A percentile compares a stretch with the other conserved stretches of the same genome.
phyloP scores from a whole-genome alignment of 2,797 vertebrate species.

The Ptychadena robeensis region DNA sequence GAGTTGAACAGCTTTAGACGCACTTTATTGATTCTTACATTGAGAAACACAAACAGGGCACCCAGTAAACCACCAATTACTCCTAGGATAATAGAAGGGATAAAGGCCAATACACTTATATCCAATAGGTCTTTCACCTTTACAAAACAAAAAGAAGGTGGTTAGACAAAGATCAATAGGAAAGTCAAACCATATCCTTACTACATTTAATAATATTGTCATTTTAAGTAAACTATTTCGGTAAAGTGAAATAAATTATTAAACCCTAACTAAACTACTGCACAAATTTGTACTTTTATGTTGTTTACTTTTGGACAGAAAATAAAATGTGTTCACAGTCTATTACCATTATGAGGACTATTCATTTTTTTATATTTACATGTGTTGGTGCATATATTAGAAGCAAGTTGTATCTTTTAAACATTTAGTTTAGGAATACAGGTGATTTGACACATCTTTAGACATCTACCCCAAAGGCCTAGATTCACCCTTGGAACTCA shows the following conservation, averaged over 20 bases:
- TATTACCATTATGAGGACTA: too few species aligned
- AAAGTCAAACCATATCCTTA: not conserved
- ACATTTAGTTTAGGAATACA: too few species aligned
- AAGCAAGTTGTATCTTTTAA: too few species aligned
- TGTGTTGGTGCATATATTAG: too few species aligned
- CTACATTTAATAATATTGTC: not conserved
- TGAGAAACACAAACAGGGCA: slow-evolving; percentile 65
- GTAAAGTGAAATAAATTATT: not conserved
- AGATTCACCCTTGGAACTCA: too few species aligned
- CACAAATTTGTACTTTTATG: too few species aligned
- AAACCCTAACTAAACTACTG: not conserved
- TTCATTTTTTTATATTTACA: too few species aligned
- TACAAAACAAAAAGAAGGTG: slow-evolving; percentile 40
- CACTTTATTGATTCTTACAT: slow-evolving; percentile 68
- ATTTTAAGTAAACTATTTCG: not conserved
- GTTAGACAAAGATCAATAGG: not conserved
- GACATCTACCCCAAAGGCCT: too few species aligned
- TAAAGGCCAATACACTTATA: slow-evolving; percentile 64
- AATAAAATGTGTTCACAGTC: too few species aligned
- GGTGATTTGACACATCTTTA: too few species aligned
- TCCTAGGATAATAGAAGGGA: slow-evolving; percentile 65
- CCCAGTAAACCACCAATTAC: slow-evolving; percentile 67
- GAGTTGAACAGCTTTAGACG: slow-evolving; percentile 63
- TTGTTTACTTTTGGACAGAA: too few species aligned
- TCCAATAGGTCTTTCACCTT: slow-evolving; percentile 68